Evolutionary conservation across 2,113 vertebrate genomes (phyloP), one percentile per base, ranked within the genome.

Genomic region (Poeciliopsis prolifica): DNA sequence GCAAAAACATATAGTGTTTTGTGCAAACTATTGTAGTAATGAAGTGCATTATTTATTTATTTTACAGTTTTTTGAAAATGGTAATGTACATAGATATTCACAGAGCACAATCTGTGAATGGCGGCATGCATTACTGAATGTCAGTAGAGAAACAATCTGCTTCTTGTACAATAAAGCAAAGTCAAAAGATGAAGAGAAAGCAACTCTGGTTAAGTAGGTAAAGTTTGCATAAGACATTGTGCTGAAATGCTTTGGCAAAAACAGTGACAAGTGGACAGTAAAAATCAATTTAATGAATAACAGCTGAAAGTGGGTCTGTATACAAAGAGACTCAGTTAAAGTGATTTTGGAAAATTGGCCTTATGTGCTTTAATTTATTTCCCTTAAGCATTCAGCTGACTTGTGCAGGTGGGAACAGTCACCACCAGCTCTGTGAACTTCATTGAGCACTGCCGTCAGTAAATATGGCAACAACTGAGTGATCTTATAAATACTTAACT

Each of bases 401-500:
- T 70, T 68, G 30, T 51, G 61, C 78, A 60, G 65, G 33, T 65
- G 64, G 70, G 65, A 70, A 78, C 73, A 58, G 68, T 74, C 79
- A 61, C 15, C 66, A 85, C 33, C 37, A 78, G 75, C 75, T n/a
- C 44, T 64, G 69, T 77, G 40, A 70, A 65, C 78, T 72, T 73
- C 74, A 81, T 31, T 1, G 11, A 69, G 54, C 31, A 30, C 72
- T n/a, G 26, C 5, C 70, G 28, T 70, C 62, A 77, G 77, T 74
- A 72, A 85, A 80, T 74, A 82, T 83, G 72, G 74, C 86, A 22
- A 74, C 83, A 70, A 68, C 2, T 1, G 72, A 70, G 78, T 89
- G 87, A 85, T 88, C 90, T 84, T 87, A 90, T 87, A 81, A 89
- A 90, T 74, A 80, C 75, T 78, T 79, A 79, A 85, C 79, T 77